Evolutionary conservation across 2,888 invertebrate genomes (phyloP), one percentile per base, ranked within the genome.

Genomic region (Axea sp.): DNA sequence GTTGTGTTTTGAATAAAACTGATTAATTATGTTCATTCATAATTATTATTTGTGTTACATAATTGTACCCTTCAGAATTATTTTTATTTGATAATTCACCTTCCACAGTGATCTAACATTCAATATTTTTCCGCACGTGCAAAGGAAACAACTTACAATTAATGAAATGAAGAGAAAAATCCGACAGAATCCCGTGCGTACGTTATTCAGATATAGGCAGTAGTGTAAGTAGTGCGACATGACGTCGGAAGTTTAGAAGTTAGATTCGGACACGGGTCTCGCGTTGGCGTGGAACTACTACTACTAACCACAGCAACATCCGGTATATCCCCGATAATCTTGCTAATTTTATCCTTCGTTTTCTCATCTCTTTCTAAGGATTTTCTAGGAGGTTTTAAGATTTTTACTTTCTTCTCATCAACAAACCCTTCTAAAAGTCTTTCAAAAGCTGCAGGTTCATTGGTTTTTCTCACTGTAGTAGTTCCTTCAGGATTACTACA

Each of bases 211-310:
- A 87, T 86, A 78, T 86, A 87, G 82, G 85, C 84, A 74, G 87
- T 86, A 82, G 86, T 86, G 81, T 86, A 87, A 79, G 84, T 86
- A 74, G 86, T 81, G 76, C 86, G 84, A 80, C 82, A 83, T 76
- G 83, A 81, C 79, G 84, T 85, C 76, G 83, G 83, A 84, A 82
- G 80, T 82, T 81, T 84, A 82, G 85, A 83, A 45, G 81, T 84
- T 75, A 82, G 82, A 82, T 84, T 80, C 76, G 82, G 83, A 80
- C 83, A 82, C 77, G 82, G 79, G 78, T 85, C 82, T 81, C 82
- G 84, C 74, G 81, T 78, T 65, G 79, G 78, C 74, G 76, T 68
- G 49, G 82, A 77, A 65, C 76, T 77, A 65, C 76, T 77, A 39
- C 81, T 80, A 55, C 79, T 80, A 71, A 84, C 83, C 30, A 80